Base-by-base conservation (phyloP, 2,113 vertebrate genomes). In the Mesocricetus auratus region DNA sequence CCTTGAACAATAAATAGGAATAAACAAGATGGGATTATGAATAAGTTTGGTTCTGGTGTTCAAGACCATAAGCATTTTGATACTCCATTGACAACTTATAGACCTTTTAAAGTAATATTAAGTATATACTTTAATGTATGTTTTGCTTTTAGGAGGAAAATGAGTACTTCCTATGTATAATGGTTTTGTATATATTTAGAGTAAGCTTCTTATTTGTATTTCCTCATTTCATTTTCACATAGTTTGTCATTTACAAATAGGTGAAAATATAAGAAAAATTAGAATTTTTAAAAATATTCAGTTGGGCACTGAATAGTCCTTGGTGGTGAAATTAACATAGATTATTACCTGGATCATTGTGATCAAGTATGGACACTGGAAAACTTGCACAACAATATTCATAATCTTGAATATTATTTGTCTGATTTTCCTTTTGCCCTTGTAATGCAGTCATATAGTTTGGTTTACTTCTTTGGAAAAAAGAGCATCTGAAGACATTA, bases 381-480 rank as follows among this genome's bases (percentile, higher is more conserved):
- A 1, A 58, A 13, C 10, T 81, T 39, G 0, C 1, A 69, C 8
- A 81, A 9, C 0, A 11, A 12, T 21, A 24, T 0, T 7, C 19
- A 3, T 7, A 13, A 39, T 21, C 1, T 3, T 56, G 31, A 3
- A 7, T 16, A 21, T 17, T 86, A 19, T 33, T 47, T 58, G 24
- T 90, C 4, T 66, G 13, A 60, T 53, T 83, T 15, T 45, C 3
- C 1, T 73, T 90, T 86, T 82, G 4, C 12, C 11, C 7, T 39
- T 42, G 2, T 64, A 89, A 45, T 1, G 29, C 10, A 77, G 2
- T 19, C 10, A 53, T 31, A 53, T 1, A 33, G 8, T 39, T 42
- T 1, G 24, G 11, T 83, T 83, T 58, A 74, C 16, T 1, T 85
- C 0, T 4, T 93, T 77, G 7, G 5, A 58, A 69, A 68, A 47